Conservation (phyloP, 2,797 vertebrate species). For the Bradypodion ventrale region DNA sequence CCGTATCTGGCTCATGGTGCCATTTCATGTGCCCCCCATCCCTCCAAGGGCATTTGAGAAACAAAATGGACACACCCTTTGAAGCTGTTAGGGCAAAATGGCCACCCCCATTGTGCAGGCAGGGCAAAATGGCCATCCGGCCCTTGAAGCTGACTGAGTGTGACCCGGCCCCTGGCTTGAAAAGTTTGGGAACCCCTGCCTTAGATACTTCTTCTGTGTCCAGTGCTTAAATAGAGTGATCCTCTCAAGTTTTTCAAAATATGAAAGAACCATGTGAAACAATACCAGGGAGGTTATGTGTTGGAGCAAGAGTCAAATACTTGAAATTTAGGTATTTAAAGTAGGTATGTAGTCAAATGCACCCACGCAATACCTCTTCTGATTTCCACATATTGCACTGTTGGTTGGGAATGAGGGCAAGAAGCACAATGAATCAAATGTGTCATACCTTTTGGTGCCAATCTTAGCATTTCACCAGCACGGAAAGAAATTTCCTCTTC, state of each 20-base stretch:
- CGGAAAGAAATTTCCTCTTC: conserved; percentile 93
- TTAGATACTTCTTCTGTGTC: too few relatives aligned
- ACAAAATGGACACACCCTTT: too few relatives aligned
- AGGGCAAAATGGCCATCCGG: too few relatives aligned
- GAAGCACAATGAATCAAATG: not conserved
- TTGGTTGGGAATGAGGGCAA: not conserved
- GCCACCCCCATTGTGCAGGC: too few relatives aligned
- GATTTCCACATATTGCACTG: conserved; percentile 17
- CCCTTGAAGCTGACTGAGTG: too few relatives aligned
- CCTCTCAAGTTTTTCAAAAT: not conserved
- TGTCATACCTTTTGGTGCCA: conserved; percentile 93
- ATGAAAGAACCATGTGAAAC: not conserved
- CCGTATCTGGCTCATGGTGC: too few relatives aligned
- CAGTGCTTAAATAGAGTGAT: too few relatives aligned
- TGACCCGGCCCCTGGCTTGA: too few relatives aligned
- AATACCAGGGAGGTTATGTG: not conserved
- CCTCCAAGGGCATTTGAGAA: too few relatives aligned
- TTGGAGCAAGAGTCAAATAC: not conserved
- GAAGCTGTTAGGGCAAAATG: too few relatives aligned
- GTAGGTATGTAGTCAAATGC: not conserved
- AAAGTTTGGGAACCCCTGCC: too few relatives aligned
- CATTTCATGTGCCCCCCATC: too few relatives aligned
- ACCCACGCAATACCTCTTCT: not conserved
- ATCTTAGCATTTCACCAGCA: conserved; percentile 91
- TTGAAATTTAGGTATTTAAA: not conserved